Evolutionary conservation across 2,888 invertebrate species (phyloP).

Genomic region (Pheosia tremula): DNA sequence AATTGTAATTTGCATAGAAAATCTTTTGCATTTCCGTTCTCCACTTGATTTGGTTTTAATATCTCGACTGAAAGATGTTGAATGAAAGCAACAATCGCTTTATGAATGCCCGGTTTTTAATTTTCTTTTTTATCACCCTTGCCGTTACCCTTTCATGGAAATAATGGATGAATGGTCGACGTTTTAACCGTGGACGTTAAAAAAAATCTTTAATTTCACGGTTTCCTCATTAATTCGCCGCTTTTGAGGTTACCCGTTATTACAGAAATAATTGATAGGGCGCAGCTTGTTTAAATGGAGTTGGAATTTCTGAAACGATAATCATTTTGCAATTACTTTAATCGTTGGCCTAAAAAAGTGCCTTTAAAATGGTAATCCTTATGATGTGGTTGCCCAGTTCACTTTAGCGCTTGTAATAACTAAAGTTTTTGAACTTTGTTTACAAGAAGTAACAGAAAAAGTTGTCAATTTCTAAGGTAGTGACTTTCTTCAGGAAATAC

Average conservation of each 20-base stretch:
- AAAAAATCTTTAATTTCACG: conserved; percentile 47
- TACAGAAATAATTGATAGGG: conserved; percentile 47
- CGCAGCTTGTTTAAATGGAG: conserved; percentile 28
- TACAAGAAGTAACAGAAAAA: neutral
- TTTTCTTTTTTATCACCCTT: conserved; percentile 58
- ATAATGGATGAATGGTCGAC: conserved; percentile 48
- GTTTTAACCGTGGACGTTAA: conserved; percentile 33
- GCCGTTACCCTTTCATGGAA: conserved; percentile 50
- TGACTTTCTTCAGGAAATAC: neutral
- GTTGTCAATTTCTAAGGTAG: conserved; percentile 1
- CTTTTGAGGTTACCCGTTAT: conserved; percentile 32
- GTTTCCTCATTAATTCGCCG: conserved; percentile 48
- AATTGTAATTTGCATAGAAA: conserved; percentile 47
- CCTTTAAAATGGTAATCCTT: conserved; percentile 1
- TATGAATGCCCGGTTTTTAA: conserved; percentile 56
- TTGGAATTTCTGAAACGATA: conserved; percentile 14
- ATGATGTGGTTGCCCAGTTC: neutral
- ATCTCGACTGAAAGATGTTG: conserved; percentile 34
- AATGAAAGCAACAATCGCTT: conserved; percentile 53
- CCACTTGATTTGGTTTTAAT: conserved; percentile 57
- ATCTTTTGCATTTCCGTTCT: conserved; percentile 34
- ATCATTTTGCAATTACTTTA: neutral
- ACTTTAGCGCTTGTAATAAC: neutral
- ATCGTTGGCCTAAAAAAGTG: neutral
- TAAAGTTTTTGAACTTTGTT: neutral